Evolutionary conservation across 2,113 vertebrate species (phyloP), one percentile per base, ranked within the genome.

Genomic region (Sminthopsis crassicaudata): DNA sequence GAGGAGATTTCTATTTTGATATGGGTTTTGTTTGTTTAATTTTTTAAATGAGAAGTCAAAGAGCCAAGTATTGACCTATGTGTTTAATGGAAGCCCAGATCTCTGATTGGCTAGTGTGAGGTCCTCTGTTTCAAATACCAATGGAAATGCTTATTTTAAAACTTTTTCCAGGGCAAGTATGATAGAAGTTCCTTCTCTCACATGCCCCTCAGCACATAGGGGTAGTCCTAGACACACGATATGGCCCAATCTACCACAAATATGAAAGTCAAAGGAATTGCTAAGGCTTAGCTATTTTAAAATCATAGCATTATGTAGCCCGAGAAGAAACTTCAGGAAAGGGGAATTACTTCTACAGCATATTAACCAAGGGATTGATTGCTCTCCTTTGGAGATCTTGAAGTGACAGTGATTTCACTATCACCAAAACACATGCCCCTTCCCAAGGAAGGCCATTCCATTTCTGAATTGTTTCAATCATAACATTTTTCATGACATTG

Each of bases 11-110:
- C 67, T 57, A 27, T 84, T 22, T 42, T 84, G 67, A 42, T 42
- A n/a, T 84, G n/a, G 36, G 16, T 8, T 84, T 42, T 84, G n/a
- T 42, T 42, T 42, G n/a, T 8, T 42, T 84, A 84, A 84, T 84
- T 42, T 84, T 76, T 88, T 22, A 0, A 42, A 36, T 0, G 5
- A 2, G 90, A 1, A 30, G 84, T 30, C 26, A 22, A 3, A 53
- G 94, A 94, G 26, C 42, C 53, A 46, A 25, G 36, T 0, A 0
- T 48, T 67, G 8, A 19, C 55, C 9, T 1, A 42, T 1, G 8
- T 92, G 53, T 94, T 95, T 42, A 2, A 89, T 16, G 94, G 89
- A 24, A 90, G 89, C 48, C 54, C n/a, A n/a, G 91, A 46, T 55
- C 30, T 9, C 2, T 60, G 53, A 11, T 25, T 1, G 92, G 51